Evolutionary conservation across 2,113 vertebrate genomes (phyloP).

Genomic region (Coptodon bakossiorum): DNA sequence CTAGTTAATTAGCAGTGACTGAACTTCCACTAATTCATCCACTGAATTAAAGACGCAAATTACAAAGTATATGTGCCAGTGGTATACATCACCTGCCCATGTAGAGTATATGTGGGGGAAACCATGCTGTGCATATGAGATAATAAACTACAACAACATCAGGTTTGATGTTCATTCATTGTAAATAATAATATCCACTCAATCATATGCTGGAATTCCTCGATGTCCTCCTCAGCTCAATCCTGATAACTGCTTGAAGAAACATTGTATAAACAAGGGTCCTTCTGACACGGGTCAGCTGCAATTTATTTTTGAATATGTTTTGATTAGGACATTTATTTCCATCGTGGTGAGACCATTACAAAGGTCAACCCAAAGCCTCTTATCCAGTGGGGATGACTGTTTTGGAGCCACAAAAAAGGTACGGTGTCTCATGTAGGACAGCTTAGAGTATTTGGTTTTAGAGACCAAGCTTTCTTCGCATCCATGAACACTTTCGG

Average conservation of each 20-base stretch:
- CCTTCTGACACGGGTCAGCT: background rate
- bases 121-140: background rate
- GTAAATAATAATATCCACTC: background rate
- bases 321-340: background rate
- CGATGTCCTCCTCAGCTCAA: background rate
- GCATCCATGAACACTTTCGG: background rate
- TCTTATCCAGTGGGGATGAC: background rate
- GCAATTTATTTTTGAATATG: background rate
- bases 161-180: background rate
- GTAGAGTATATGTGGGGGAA: background rate
- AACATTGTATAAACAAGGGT: background rate
- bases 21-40: background rate
- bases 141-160: no score
- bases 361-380: background rate
- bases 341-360: background rate
- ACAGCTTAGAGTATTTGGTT: background rate
- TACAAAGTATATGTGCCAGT: background rate
- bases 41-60: background rate
- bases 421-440: background rate
- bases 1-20: background rate
- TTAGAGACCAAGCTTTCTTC: background rate
- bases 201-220: background rate
- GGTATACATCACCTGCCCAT: background rate
- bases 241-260: background rate
- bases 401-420: background rate